phyloP scores from a whole-genome alignment of 2,113 vertebrate species.

The Leucosticte australis region DNA sequence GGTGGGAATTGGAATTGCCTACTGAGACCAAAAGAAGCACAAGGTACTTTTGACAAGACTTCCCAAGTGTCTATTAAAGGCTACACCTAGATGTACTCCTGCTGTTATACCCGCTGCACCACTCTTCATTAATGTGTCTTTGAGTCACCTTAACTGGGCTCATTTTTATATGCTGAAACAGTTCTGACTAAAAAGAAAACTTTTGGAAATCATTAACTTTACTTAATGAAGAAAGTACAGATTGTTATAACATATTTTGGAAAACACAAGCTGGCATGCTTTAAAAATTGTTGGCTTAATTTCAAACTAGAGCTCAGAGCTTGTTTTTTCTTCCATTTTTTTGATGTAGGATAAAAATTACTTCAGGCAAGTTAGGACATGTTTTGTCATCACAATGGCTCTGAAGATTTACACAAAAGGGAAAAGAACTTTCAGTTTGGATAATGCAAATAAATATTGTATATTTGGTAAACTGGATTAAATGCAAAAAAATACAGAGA shows the following conservation, averaged over 20 bases:
- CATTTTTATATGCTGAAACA: background rate
- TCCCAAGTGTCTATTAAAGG: background rate
- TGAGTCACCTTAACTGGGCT: background rate
- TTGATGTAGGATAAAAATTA: background rate
- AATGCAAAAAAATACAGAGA: background rate
- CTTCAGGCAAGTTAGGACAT: background rate
- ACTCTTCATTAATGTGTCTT: background rate
- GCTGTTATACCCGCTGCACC: background rate
- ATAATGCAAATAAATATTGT: background rate
- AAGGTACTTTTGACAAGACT: background rate
- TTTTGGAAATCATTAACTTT: slow-evolving; percentile 41
- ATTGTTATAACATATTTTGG: slow-evolving; percentile 16
- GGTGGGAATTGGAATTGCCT: background rate
- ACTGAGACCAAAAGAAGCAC: background rate
- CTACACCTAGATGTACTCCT: background rate
- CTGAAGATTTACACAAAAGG: background rate
- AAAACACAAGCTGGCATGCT: slow-evolving; percentile 23
- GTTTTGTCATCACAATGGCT: background rate
- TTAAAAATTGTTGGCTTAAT: slow-evolving; percentile 18
- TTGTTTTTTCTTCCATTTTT: background rate
- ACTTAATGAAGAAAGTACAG: slow-evolving; percentile 39
- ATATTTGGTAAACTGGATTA: background rate
- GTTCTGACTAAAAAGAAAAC: background rate
- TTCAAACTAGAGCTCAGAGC: background rate
- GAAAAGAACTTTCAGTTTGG: background rate